These are phyloP conservation scores for Anser brachyrhynchus DNA, from an alignment of 2,113 vertebrate species.

Conservation along the genomic window DNA sequence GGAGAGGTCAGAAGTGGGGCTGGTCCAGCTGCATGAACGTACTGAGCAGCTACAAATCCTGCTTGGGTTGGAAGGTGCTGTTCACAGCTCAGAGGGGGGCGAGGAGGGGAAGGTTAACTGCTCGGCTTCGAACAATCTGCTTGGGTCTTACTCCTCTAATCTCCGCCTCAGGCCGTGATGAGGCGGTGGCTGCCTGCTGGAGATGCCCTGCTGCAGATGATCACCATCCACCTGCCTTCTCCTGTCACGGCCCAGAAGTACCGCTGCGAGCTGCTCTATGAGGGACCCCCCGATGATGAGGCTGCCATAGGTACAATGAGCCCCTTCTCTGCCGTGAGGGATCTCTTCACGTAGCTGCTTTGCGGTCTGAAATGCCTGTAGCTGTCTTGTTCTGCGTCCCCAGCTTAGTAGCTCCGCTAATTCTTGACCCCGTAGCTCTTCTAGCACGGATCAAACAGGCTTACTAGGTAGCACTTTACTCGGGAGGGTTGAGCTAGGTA, in stretches of 20 bases:
- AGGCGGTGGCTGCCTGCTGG: conserved; percentile 94
- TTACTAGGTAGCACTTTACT: not conserved
- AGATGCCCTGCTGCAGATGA: conserved; percentile 96
- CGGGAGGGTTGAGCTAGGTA: not conserved
- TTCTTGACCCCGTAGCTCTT: not conserved
- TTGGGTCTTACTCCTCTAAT: not conserved
- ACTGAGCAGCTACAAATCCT: not conserved
- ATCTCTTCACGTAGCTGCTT: not conserved
- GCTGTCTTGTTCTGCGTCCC: not conserved
- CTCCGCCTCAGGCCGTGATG: conserved; percentile 86
- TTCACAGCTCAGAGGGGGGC: not conserved
- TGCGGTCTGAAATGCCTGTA: accelerated
- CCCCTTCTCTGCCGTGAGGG: not conserved
- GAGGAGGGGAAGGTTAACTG: not conserved
- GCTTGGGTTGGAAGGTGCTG: not conserved
- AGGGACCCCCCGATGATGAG: conserved; percentile 92
- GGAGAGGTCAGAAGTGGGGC: not conserved
- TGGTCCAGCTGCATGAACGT: accelerated
- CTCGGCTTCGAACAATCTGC: not conserved
- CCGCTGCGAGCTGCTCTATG: conserved; percentile 94
- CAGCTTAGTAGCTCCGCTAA: accelerated
- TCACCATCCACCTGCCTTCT: conserved; percentile 96
- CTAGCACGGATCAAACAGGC: accelerated
- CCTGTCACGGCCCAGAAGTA: conserved; percentile 96
- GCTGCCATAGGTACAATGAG: conserved; percentile 87